phyloP scores from a whole-genome alignment of 2,797 vertebrate species.

The Bufotes viridis region DNA sequence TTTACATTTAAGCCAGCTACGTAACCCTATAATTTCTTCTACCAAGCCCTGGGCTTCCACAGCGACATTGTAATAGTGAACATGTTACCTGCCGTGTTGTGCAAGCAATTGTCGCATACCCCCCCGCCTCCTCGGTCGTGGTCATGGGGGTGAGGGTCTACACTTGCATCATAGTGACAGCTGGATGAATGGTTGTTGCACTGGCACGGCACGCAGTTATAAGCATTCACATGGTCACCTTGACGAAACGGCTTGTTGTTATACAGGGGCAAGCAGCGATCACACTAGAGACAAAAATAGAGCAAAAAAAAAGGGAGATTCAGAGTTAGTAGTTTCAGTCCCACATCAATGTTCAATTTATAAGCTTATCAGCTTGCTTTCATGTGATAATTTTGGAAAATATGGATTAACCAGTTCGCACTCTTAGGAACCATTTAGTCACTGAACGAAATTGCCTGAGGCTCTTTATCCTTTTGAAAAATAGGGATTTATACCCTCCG shows the following conservation, averaged over 20 bases:
- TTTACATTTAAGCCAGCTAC: too few relatives aligned
- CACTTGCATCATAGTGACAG: conserved; percentile 82
- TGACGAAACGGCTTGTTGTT: conserved; percentile 89
- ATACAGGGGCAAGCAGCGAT: conserved; percentile 83
- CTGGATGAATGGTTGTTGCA: conserved; percentile 83
- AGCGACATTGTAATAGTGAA: too few relatives aligned
- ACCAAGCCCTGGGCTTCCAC: background rate
- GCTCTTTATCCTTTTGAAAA: conserved; percentile 58
- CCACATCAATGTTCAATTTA: conserved; percentile 24
- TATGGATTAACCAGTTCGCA: conserved; percentile 51
- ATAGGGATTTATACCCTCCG: conserved; percentile 52
- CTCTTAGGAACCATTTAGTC: conserved; percentile 55
- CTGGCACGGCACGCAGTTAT: conserved; percentile 85
- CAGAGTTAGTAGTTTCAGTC: background rate
- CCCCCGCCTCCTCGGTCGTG: conserved; percentile 85
- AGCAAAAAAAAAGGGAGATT: conserved; percentile 12
- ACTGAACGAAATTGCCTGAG: conserved; percentile 49
- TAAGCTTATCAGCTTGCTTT: conserved; percentile 40
- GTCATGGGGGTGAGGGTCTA: conserved; percentile 83
- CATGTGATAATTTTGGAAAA: conserved; percentile 57
- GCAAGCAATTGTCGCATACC: conserved; percentile 85
- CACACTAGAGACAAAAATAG: conserved; percentile 76
- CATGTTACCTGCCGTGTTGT: conserved; percentile 84
- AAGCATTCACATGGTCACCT: conserved; percentile 83
- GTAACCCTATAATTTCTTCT: too few relatives aligned